Conservation (phyloP, 1,140 invertebrate genomes). For the Drosophila pseudoananassae region DNA sequence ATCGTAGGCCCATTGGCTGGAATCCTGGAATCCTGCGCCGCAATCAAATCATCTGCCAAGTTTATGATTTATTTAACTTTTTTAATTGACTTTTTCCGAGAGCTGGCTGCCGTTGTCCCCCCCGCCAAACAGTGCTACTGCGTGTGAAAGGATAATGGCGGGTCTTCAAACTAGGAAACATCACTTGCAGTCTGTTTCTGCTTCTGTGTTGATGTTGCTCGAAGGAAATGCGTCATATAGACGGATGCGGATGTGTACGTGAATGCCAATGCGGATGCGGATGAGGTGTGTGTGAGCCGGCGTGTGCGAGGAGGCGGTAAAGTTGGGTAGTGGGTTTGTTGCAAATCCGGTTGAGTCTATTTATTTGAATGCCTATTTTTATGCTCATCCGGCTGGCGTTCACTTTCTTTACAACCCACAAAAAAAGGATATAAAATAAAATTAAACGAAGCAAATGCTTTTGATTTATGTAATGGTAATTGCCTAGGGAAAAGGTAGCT, state of each 20-base stretch:
- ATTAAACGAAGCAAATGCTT: conserved; percentile 25
- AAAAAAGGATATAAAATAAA: conserved; percentile 35
- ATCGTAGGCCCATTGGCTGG: conserved; percentile 51
- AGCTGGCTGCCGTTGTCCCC: conserved; percentile 1
- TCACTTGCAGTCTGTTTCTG: conserved; percentile 61
- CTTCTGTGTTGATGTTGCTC: conserved; percentile 15
- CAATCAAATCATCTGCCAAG: conserved; percentile 83
- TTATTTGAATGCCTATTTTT: conserved; percentile 80
- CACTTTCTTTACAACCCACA: conserved; percentile 21
- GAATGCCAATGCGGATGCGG: conserved; percentile 28
- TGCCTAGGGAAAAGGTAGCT: conserved; percentile 18
- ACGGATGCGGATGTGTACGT: conserved; percentile 53
- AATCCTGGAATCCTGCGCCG: conserved; percentile 67
- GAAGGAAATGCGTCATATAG: conserved; percentile 68
- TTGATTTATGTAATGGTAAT: conserved; percentile 75
- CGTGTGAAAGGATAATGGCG: conserved; percentile 83
- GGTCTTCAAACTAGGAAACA: conserved; percentile 67
- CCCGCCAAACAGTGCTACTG: conserved; percentile 48
- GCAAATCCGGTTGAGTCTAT: conserved; percentile 77
- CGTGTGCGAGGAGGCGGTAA: conserved; percentile 24
- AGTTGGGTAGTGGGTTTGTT: conserved; percentile 39
- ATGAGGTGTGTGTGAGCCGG: conserved; percentile 41
- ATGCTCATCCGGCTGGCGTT: conserved; percentile 67
- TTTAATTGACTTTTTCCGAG: conserved; percentile 84
- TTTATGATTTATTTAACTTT: conserved; percentile 84